These are phyloP conservation scores for Brachionus manjavacas DNA, from an alignment of 1,140 invertebrate species.

Conservation along the genomic window DNA sequence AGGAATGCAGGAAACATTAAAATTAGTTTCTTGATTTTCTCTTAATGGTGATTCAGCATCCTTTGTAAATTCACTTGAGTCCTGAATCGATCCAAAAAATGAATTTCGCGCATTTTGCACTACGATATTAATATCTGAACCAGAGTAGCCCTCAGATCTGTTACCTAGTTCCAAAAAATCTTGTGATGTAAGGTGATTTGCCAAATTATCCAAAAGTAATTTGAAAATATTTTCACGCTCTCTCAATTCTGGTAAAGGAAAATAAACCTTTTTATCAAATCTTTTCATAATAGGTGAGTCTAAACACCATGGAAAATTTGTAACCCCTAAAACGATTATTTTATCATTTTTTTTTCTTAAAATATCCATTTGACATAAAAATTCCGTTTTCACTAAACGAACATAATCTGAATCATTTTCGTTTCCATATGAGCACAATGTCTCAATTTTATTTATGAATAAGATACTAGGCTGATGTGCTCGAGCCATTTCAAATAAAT, in stretches of 20 bases:
- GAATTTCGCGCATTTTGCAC: constrained; percentile 97
- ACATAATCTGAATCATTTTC: constrained; percentile 98
- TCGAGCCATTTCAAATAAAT: constrained; percentile 89
- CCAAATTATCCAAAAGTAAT: constrained; percentile 84
- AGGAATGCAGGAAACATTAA: constrained; percentile 64
- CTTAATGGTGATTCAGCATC: constrained; percentile 67
- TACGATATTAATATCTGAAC: constrained; percentile 95
- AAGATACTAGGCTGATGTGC: constrained; percentile 93
- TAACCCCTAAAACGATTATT: constrained; percentile 90
- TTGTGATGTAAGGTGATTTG: constrained; percentile 74
- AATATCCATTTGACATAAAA: constrained; percentile 97
- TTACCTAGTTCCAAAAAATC: constrained; percentile 79
- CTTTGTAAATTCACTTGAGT: constrained; percentile 86
- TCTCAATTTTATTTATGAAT: constrained; percentile 99
- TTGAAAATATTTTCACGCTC: constrained; percentile 90
- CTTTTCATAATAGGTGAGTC: constrained; percentile 89
- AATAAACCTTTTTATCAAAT: constrained; percentile 97
- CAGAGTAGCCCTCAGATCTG: constrained; percentile 90
- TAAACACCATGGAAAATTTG: constrained; percentile 98
- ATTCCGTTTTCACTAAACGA: constrained; percentile 96
- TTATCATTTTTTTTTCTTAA: constrained; percentile 91
- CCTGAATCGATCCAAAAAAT: constrained; percentile 94
- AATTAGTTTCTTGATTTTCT: constrained; percentile 71
- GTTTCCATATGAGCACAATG: constrained; percentile 88
- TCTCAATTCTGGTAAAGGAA: constrained; percentile 86